These are phyloP conservation scores for Sclerodermus sp. DNA, from an alignment of 2,888 invertebrate genomes.

Conservation along the genomic window DNA sequence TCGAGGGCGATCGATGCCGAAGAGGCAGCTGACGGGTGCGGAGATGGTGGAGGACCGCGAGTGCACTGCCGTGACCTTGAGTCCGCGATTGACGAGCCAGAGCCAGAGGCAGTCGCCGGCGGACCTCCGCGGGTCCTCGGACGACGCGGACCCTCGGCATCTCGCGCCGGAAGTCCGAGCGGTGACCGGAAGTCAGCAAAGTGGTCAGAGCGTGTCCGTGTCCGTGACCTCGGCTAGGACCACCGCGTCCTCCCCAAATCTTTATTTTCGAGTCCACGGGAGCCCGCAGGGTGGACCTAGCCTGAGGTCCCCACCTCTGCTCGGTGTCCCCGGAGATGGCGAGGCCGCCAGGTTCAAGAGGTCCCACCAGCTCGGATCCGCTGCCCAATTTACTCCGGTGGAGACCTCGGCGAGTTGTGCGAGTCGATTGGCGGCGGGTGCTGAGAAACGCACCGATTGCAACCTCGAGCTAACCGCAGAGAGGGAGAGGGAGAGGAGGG, in stretches of 20 bases:
- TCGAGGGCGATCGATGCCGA: conserved; percentile 19
- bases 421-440: too few species aligned
- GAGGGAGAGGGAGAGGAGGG: conserved; percentile 19
- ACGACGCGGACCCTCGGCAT: too few species aligned
- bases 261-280: conserved; percentile 14
- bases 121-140: not conserved
- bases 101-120: not conserved
- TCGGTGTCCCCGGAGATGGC: conserved; percentile 7
- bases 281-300: not conserved
- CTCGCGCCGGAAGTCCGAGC: too few species aligned
- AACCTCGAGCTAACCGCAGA: conserved; percentile 7
- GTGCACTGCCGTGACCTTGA: conserved; percentile 2
- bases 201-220: not conserved
- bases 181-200: not conserved
- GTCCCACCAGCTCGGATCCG: not conserved
- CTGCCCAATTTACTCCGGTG: not conserved
- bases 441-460: too few species aligned
- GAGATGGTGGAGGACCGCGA: conserved; percentile 26
- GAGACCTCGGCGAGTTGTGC: conserved; percentile 2
- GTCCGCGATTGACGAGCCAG: not conserved
- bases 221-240: not conserved
- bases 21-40: conserved; percentile 34
- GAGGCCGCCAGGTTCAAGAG: not conserved
- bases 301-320: conserved; percentile 16
- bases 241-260: conserved; percentile 10